A percentile compares a stretch with the other conserved stretches of the same genome.
Conservation (phyloP, 2,888 invertebrate species). For the Synergus japonicus region DNA sequence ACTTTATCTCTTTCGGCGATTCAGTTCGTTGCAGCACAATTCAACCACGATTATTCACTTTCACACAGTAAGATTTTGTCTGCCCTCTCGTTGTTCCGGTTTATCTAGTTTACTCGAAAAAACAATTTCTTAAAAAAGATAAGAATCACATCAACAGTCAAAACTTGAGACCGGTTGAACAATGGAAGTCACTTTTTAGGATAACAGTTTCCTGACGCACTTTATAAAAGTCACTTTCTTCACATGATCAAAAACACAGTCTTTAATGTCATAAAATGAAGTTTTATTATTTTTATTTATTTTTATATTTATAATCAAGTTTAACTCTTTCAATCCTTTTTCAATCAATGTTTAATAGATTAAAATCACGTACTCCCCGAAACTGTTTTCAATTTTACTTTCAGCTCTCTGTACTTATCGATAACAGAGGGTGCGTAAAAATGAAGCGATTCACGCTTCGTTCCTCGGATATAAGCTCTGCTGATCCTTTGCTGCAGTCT, state of each 20-base stretch:
- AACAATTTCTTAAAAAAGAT: background rate
- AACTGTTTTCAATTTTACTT: background rate
- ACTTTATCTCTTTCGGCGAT: slow-evolving; percentile 23
- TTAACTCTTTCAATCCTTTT: background rate
- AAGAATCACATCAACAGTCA: background rate
- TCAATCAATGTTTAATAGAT: background rate
- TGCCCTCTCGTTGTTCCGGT: background rate
- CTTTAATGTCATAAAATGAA: background rate
- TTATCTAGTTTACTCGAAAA: background rate
- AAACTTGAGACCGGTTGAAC: background rate
- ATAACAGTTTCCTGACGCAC: background rate
- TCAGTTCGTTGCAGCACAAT: slow-evolving; percentile 14
- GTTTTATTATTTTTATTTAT: background rate
- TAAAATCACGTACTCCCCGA: background rate
- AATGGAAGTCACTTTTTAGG: background rate
- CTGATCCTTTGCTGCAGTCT: slow-evolving; percentile 57
- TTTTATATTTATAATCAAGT: background rate
- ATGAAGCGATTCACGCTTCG: slow-evolving; percentile 62
- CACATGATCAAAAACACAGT: background rate
- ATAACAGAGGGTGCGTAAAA: slow-evolving; percentile 57
- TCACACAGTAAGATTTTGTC: slow-evolving; percentile 8
- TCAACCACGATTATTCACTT: slow-evolving; percentile 27
- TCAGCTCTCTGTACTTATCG: slow-evolving; percentile 1
- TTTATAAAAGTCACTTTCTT: background rate
- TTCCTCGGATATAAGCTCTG: slow-evolving; percentile 63